These are phyloP conservation scores for Stenopsyche tienmushanensis DNA, from an alignment of 1,140 invertebrate genomes.

Conservation along the genomic window DNA sequence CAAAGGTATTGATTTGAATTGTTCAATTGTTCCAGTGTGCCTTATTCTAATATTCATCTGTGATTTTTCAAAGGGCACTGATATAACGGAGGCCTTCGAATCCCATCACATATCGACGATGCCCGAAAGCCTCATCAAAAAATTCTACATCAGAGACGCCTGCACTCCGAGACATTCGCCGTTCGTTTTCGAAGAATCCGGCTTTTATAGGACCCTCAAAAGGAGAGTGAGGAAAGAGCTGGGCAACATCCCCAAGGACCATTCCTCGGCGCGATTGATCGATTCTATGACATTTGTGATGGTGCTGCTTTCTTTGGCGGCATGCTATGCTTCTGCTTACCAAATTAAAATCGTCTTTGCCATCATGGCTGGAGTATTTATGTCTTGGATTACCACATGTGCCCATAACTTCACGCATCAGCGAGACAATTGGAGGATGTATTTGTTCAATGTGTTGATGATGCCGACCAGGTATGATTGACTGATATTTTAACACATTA, in stretches of 20 bases:
- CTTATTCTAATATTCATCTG: not conserved
- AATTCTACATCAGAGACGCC: slow-evolving; percentile 63
- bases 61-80: slow-evolving; percentile 58
- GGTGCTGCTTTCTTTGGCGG: not conserved
- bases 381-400: slow-evolving; percentile 60
- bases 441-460: slow-evolving; percentile 70
- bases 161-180: slow-evolving; percentile 59
- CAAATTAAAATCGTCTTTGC: not conserved
- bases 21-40: not conserved
- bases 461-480: slow-evolving; percentile 61
- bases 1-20: slow-evolving; percentile 60
- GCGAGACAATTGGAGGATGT: slow-evolving; percentile 78
- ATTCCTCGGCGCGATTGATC: slow-evolving; percentile 2
- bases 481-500: too few relatives aligned
- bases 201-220: slow-evolving; percentile 70
- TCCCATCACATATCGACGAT: slow-evolving; percentile 59
- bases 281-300: not conserved
- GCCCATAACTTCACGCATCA: slow-evolving; percentile 83
- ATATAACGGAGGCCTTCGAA: slow-evolving; percentile 77
- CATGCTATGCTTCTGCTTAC: not conserved
- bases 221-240: slow-evolving; percentile 56
- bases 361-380: slow-evolving; percentile 44
- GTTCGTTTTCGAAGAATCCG: slow-evolving; percentile 66
- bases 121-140: slow-evolving; percentile 57
- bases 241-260: slow-evolving; percentile 44